phyloP scores from a whole-genome alignment of 1,140 invertebrate genomes.

The Holcopasites calliopsidis region DNA sequence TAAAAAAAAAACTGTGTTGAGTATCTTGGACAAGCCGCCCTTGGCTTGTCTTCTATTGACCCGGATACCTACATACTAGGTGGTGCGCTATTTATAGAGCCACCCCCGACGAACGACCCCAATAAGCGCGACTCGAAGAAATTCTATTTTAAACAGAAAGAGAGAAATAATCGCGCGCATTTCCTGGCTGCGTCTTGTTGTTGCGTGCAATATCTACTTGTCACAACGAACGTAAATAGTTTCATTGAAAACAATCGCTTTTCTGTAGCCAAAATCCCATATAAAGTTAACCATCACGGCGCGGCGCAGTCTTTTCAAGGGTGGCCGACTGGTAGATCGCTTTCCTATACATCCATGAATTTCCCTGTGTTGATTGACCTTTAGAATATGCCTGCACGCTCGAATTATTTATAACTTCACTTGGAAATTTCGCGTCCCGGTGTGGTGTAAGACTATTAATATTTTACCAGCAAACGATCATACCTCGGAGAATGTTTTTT shows the following conservation, averaged over 20 bases:
- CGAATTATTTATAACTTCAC: constrained; percentile 19
- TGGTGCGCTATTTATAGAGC: constrained; percentile 71
- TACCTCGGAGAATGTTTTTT: neutral
- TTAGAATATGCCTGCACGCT: constrained; percentile 7
- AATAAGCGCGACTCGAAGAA: constrained; percentile 50
- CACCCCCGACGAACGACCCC: constrained; percentile 70
- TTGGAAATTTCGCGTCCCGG: constrained; percentile 23
- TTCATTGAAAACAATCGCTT: too few relatives aligned
- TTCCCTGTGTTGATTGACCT: constrained; percentile 25
- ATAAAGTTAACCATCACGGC: too few relatives aligned
- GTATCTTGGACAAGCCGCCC: constrained; percentile 60
- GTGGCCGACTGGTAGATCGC: neutral
- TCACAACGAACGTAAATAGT: too few relatives aligned
- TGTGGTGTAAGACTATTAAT: constrained; percentile 6
- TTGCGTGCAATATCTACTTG: neutral
- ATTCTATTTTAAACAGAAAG: constrained; percentile 33
- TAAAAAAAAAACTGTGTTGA: constrained; percentile 32
- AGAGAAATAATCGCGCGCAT: constrained; percentile 2
- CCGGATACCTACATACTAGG: constrained; percentile 71
- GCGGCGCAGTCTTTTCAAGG: neutral
- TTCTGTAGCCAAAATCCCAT: too few relatives aligned
- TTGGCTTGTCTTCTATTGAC: constrained; percentile 71
- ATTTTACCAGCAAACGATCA: neutral
- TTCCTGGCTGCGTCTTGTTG: neutral
- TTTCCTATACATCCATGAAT: too few relatives aligned